phyloP scores from a whole-genome alignment of 2,797 vertebrate species.

The Etheostoma nigrum region DNA sequence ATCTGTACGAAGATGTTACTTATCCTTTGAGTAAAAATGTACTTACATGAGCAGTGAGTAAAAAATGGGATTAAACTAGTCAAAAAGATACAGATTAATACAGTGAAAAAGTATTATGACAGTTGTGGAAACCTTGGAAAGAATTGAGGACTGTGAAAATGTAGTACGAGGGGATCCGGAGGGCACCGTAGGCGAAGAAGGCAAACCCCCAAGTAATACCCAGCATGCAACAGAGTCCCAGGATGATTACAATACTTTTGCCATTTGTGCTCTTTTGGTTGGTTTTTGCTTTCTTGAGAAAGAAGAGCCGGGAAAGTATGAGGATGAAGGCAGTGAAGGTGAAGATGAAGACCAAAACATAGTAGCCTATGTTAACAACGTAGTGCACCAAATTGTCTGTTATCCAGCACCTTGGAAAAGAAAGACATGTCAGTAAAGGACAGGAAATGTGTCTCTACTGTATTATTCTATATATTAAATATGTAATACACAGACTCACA shows the following conservation, averaged over 20 bases:
- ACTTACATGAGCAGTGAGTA: neutral
- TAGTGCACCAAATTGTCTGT: slow-evolving; percentile 62
- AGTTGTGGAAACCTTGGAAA: slow-evolving; percentile 68
- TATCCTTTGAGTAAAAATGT: neutral
- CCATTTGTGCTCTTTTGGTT: neutral
- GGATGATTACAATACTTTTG: slow-evolving; percentile 39
- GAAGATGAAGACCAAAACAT: slow-evolving; percentile 77
- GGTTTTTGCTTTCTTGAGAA: slow-evolving; percentile 19
- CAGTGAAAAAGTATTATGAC: neutral
- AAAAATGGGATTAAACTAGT: neutral
- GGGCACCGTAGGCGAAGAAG: slow-evolving; percentile 74
- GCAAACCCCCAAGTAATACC: slow-evolving; percentile 82
- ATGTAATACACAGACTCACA: slow-evolving; percentile 60
- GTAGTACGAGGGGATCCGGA: slow-evolving; percentile 73
- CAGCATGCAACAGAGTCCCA: slow-evolving; percentile 78
- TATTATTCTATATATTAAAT: neutral
- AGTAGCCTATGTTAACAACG: slow-evolving; percentile 80
- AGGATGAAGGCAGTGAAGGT: slow-evolving; percentile 72
- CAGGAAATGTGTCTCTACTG: neutral
- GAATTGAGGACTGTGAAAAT: slow-evolving; percentile 81
- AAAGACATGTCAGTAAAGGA: slow-evolving; percentile 4
- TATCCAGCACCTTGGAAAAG: slow-evolving; percentile 81
- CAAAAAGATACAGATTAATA: neutral
- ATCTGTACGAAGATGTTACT: too few species aligned
- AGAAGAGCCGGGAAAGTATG: slow-evolving; percentile 65